These are phyloP conservation scores for Coelopa frigida DNA, from an alignment of 1,140 invertebrate species.

Conservation along the genomic window DNA sequence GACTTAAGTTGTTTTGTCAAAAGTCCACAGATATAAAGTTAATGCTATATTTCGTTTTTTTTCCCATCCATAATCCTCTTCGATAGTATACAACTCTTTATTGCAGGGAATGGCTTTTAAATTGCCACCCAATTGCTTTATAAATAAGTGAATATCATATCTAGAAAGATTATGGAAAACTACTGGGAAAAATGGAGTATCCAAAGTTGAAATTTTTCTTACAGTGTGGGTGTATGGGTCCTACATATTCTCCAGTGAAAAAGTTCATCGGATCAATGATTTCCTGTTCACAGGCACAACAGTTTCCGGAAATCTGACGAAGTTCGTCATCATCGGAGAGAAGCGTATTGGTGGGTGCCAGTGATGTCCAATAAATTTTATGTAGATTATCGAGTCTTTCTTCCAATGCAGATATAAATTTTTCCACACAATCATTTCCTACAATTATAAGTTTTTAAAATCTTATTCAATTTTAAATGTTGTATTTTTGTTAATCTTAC, in stretches of 20 bases:
- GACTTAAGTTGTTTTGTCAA: no score
- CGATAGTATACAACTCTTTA: slow-evolving; percentile 32
- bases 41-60: slow-evolving; percentile 17
- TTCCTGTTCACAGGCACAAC: no score
- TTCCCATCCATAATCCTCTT: slow-evolving; percentile 16
- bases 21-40: no score
- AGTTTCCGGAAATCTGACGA: slow-evolving; percentile 33
- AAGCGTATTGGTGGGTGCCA: slow-evolving; percentile 14
- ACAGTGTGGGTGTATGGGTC: slow-evolving; percentile 33
- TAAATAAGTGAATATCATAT: slow-evolving; percentile 40
- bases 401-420: no score
- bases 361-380: no score
- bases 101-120: slow-evolving; percentile 39
- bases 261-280: slow-evolving; percentile 26
- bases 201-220: slow-evolving; percentile 41
- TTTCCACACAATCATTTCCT: slow-evolving; percentile 3
- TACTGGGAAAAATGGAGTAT: slow-evolving; percentile 32
- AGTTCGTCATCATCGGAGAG: slow-evolving; percentile 6
- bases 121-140: slow-evolving; percentile 27
- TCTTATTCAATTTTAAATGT: slow-evolving; percentile 20
- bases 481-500: slow-evolving; percentile 25
- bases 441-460: slow-evolving; percentile 19
- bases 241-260: slow-evolving; percentile 32
- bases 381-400: no score
- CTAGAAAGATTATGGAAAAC: slow-evolving; percentile 39